These are phyloP conservation scores for Hycleus phaleratus DNA, from an alignment of 1,140 invertebrate genomes.

Conservation along the genomic window DNA sequence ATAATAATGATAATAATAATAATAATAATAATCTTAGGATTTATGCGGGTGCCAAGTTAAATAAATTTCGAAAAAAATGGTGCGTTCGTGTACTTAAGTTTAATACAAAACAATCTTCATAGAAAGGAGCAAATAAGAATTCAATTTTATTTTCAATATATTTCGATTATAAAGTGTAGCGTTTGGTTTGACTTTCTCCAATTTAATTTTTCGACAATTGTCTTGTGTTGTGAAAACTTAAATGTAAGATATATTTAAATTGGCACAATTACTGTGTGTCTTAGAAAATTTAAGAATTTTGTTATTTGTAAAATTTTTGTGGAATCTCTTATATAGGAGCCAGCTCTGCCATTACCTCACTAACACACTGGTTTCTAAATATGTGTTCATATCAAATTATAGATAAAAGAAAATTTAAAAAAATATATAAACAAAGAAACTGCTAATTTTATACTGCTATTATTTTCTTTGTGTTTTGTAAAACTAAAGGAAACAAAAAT, in stretches of 20 bases:
- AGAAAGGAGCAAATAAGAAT: neutral
- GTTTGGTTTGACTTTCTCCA: no score
- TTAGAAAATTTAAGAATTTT: conserved; percentile 28
- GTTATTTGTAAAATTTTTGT: conserved; percentile 27
- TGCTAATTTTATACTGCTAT: conserved; percentile 33
- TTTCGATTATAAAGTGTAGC: conserved; percentile 4
- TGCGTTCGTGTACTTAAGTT: conserved; percentile 34
- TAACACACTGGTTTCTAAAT: conserved; percentile 33
- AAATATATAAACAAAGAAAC: neutral
- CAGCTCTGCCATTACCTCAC: conserved; percentile 37
- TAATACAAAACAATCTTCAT: no score
- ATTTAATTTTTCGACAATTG: conserved; percentile 9
- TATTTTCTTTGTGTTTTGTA: conserved; percentile 16
- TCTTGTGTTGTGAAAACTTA: conserved; percentile 25
- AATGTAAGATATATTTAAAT: conserved; percentile 14
- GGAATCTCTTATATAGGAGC: conserved; percentile 31
- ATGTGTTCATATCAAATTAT: conserved; percentile 35
- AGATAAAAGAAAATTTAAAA: neutral
- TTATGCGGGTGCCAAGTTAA: conserved; percentile 24
- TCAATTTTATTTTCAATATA: conserved; percentile 13
- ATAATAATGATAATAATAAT: neutral
- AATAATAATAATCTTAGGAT: neutral
- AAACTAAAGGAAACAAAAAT: neutral
- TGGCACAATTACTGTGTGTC: conserved; percentile 18
- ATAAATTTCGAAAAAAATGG: conserved; percentile 1